These are phyloP conservation scores for Saccostrea cuccullata DNA, from an alignment of 1,140 invertebrate genomes.

Conservation along the genomic window DNA sequence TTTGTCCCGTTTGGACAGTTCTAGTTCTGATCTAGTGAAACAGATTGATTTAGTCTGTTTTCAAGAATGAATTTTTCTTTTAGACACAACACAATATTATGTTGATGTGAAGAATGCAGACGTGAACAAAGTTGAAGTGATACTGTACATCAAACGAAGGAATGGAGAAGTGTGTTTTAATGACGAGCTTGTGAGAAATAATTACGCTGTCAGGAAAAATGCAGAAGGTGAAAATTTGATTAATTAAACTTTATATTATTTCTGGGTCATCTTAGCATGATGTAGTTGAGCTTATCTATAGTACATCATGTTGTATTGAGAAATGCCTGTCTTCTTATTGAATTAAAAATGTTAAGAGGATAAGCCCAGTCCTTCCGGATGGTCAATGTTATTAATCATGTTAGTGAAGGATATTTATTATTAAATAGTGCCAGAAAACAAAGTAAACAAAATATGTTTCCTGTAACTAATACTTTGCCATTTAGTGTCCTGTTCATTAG, in stretches of 20 bases:
- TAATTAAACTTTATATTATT: not conserved
- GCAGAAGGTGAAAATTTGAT: not conserved
- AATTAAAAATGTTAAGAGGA: no score
- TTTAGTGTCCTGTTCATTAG: no score
- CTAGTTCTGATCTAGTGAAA: not conserved
- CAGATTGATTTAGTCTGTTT: not conserved
- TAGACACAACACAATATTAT: not conserved
- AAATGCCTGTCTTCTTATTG: no score
- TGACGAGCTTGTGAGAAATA: constrained; percentile 36
- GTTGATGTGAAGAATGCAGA: constrained; percentile 37
- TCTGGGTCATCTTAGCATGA: not conserved
- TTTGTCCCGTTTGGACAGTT: no score
- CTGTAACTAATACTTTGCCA: no score
- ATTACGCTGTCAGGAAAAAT: constrained; percentile 25
- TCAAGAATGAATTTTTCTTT: not conserved
- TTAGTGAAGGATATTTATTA: no score
- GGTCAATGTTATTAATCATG: no score
- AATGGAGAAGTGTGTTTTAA: constrained; percentile 23
- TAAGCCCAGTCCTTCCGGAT: no score
- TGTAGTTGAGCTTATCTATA: not conserved
- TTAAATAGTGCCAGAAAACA: no score
- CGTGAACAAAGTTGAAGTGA: constrained; percentile 14
- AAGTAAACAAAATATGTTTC: no score
- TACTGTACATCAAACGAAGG: not conserved
- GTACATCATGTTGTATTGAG: not conserved